These are phyloP conservation scores for Ariolimax columbianus DNA, from an alignment of 2,888 invertebrate genomes.

Conservation along the genomic window DNA sequence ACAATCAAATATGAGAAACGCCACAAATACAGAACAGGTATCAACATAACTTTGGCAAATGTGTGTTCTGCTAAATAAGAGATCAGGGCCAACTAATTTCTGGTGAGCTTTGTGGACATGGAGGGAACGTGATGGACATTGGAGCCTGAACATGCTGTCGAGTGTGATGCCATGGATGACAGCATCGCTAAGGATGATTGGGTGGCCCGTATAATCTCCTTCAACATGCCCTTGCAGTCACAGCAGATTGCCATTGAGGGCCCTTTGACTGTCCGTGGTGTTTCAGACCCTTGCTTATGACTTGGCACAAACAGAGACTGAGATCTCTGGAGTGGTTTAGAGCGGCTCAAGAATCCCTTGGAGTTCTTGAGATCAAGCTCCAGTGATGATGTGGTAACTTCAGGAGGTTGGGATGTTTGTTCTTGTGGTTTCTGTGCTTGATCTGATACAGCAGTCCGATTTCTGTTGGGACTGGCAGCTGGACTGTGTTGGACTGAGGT, in stretches of 20 bases:
- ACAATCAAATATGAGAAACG: not conserved
- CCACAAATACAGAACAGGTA: not conserved
- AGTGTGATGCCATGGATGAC: conserved; percentile 24
- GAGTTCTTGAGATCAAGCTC: not conserved
- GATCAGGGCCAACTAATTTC: not conserved
- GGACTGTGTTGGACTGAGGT: conserved; percentile 82
- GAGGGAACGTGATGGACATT: not conserved
- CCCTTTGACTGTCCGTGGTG: conserved; percentile 67
- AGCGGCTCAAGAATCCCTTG: not conserved
- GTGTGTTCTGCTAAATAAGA: not conserved
- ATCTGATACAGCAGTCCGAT: not conserved
- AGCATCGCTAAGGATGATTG: conserved; percentile 80
- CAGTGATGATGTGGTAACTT: not conserved
- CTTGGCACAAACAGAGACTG: conserved; percentile 48
- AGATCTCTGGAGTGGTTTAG: conserved; percentile 64
- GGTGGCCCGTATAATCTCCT: conserved; percentile 94
- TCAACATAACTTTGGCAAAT: not conserved
- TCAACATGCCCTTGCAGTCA: conserved; percentile 95
- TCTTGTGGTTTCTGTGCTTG: not conserved
- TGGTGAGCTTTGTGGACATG: not conserved
- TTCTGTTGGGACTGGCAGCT: conserved; percentile 44
- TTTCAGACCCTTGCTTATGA: not conserved
- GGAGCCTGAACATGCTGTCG: not conserved
- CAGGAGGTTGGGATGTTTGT: not conserved
- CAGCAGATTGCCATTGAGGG: conserved; percentile 94